These are phyloP conservation scores for Eulemur rubriventer DNA, from an alignment of 2,797 vertebrate species.

Conservation along the genomic window DNA sequence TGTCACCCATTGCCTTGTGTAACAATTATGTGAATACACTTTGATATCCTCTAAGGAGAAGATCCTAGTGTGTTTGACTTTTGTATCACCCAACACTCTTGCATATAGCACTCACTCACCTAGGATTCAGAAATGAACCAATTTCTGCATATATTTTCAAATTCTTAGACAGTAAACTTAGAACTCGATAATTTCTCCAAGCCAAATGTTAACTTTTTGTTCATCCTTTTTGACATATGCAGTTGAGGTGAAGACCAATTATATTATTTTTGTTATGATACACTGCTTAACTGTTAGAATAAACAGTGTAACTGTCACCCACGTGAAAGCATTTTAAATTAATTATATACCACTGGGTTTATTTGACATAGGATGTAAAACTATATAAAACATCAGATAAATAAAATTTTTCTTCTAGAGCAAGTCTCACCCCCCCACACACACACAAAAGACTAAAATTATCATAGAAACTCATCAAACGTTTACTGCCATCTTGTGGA, in stretches of 20 bases:
- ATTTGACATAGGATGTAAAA: slow-evolving; percentile 39
- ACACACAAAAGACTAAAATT: slow-evolving; percentile 68
- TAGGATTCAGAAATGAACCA: not conserved
- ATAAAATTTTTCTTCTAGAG: slow-evolving; percentile 26
- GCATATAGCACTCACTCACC: not conserved
- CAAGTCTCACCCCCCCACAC: not conserved
- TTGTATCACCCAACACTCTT: not conserved
- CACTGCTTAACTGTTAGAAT: not conserved
- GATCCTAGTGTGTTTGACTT: not conserved
- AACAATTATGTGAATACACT: not conserved
- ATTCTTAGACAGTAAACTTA: not conserved
- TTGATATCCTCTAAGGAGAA: not conserved
- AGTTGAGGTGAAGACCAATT: not conserved
- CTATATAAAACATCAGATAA: slow-evolving; percentile 49
- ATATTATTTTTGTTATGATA: slow-evolving; percentile 13
- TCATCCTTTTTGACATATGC: not conserved
- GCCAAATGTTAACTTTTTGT: not conserved
- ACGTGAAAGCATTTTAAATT: slow-evolving; percentile 52
- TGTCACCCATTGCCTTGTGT: no score
- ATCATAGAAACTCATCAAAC: slow-evolving; percentile 78
- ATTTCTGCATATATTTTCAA: not conserved
- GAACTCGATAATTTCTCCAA: not conserved
- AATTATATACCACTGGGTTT: slow-evolving; percentile 49
- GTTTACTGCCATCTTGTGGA: slow-evolving; percentile 92
- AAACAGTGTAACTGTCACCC: slow-evolving; percentile 1